These are phyloP conservation scores for Meloidogyne exigua DNA, from an alignment of 1,140 invertebrate species.

Conservation along the genomic window DNA sequence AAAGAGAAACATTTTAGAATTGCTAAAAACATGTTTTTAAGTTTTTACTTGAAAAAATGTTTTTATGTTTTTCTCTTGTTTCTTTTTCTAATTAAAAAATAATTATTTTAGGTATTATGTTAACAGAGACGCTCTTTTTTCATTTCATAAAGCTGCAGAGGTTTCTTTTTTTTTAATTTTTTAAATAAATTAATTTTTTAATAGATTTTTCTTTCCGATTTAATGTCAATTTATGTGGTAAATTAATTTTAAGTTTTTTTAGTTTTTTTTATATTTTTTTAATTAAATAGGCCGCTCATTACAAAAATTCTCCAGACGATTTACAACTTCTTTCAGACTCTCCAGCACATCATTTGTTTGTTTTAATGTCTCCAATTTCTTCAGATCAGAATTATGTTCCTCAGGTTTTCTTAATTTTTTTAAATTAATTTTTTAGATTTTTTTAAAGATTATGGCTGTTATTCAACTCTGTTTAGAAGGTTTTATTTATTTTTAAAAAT, in stretches of 20 bases:
- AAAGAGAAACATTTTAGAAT: no score
- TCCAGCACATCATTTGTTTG: slow-evolving; percentile 91
- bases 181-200: not conserved
- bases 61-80: not conserved
- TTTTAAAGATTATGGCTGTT: slow-evolving; percentile 52
- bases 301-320: slow-evolving; percentile 97
- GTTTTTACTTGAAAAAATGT: no score
- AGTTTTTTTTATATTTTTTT: not conserved
- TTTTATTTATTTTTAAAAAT: slow-evolving; percentile 46
- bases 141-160: slow-evolving; percentile 92
- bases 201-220: slow-evolving; percentile 78
- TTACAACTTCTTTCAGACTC: slow-evolving; percentile 97
- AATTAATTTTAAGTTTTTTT: slow-evolving; percentile 11
- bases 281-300: slow-evolving; percentile 79
- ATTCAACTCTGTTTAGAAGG: slow-evolving; percentile 86
- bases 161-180: not conserved
- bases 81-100: not conserved
- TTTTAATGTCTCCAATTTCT: slow-evolving; percentile 81
- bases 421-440: not conserved
- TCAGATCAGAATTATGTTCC: slow-evolving; percentile 72
- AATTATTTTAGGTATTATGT: slow-evolving; percentile 65
- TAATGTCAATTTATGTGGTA: slow-evolving; percentile 84
- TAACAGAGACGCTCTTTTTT: slow-evolving; percentile 87
- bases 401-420: slow-evolving; percentile 75
- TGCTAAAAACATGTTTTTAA: no score